Evolutionary conservation across 2,113 vertebrate genomes (phyloP).

Genomic region (Mionectes macconnelli): DNA sequence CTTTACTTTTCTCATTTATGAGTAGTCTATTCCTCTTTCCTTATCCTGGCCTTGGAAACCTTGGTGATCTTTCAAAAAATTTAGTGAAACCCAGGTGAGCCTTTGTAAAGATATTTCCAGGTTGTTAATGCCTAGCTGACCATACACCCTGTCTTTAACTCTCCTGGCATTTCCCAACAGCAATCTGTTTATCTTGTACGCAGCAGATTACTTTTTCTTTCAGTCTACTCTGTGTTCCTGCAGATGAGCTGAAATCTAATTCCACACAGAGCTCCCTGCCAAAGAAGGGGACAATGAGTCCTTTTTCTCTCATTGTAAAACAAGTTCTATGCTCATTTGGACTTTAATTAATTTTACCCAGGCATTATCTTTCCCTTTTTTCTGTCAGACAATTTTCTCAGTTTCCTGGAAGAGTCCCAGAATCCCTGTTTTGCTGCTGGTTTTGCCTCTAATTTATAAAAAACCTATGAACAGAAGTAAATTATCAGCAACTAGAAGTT

Average conservation of each 20-base stretch:
- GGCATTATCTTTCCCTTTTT: neutral
- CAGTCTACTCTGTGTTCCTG: neutral
- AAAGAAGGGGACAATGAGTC: neutral
- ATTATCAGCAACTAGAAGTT: neutral
- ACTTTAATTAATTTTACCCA: neutral
- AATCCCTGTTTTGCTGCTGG: neutral
- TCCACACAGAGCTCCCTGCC: neutral
- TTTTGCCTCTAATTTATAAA: neutral
- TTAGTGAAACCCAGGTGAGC: neutral
- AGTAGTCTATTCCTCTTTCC: neutral
- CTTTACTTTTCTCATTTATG: neutral
- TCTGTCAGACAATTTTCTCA: neutral
- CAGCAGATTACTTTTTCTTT: neutral
- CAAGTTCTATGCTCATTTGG: neutral
- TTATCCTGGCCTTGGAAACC: neutral
- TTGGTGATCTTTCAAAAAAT: neutral
- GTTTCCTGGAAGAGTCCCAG: neutral
- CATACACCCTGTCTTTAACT: neutral
- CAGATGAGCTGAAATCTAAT: neutral
- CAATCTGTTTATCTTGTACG: neutral
- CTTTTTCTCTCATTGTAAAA: neutral
- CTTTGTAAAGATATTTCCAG: neutral
- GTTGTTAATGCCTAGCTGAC: neutral
- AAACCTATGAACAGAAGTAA: neutral
- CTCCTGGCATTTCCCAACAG: neutral